phyloP scores from a whole-genome alignment of 2,888 invertebrate species.

The Amorpha juglandis region DNA sequence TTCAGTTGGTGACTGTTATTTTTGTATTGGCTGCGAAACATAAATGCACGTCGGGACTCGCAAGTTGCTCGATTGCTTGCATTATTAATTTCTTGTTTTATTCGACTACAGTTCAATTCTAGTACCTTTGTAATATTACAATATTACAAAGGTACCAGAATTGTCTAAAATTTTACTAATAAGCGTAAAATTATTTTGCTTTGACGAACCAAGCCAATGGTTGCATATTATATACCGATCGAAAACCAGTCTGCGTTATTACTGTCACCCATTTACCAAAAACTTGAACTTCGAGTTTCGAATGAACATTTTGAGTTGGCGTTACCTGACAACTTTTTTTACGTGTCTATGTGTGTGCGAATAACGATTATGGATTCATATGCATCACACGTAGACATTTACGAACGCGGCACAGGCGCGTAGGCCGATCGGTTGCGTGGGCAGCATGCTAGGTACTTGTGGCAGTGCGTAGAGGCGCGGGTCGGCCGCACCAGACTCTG shows the following conservation, averaged over 20 bases:
- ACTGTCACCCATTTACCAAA: slow-evolving; percentile 17
- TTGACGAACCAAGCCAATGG: background rate
- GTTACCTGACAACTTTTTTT: slow-evolving; percentile 20
- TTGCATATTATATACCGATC: background rate
- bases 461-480: slow-evolving; percentile 33
- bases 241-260: slow-evolving; percentile 21
- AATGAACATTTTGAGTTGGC: slow-evolving; percentile 12
- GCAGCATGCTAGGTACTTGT: slow-evolving; percentile 52
- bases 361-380: slow-evolving; percentile 53
- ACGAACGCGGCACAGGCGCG: slow-evolving; percentile 60
- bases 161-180: background rate
- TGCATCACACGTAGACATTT: slow-evolving; percentile 64
- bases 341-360: slow-evolving; percentile 35
- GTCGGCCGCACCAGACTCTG: slow-evolving; percentile 62
- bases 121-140: too few species aligned
- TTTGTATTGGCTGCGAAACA: slow-evolving; percentile 22
- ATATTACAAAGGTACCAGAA: background rate
- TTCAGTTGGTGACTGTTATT: slow-evolving; percentile 42
- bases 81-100: background rate
- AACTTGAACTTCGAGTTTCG: slow-evolving; percentile 12
- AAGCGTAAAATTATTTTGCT: background rate
- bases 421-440: slow-evolving; percentile 66
- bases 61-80: background rate
- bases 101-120: too few species aligned
- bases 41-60: background rate